Percentiles rank a stretch among this genome's conserved stretches.
These are phyloP conservation scores for Crossaster papposus DNA, from an alignment of 53 echinoderm and acorn worm genomes.

Conservation along the genomic window DNA sequence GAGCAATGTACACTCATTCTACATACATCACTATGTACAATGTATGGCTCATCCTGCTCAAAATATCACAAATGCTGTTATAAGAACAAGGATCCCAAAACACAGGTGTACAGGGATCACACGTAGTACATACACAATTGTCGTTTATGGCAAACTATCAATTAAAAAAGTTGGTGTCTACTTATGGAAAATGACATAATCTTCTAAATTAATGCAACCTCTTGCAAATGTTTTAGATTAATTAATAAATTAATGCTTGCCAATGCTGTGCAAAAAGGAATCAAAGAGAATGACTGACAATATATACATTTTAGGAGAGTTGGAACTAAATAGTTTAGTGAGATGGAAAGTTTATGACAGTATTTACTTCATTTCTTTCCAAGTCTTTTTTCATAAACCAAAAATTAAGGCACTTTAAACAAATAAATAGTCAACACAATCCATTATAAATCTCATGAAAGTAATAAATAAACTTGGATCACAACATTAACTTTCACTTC, in stretches of 20 bases:
- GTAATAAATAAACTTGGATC: not conserved
- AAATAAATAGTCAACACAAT: constrained; percentile 35
- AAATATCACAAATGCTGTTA: no score
- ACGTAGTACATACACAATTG: no score
- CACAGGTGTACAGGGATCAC: no score
- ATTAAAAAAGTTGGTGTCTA: no score
- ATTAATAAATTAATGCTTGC: not conserved
- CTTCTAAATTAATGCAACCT: no score
- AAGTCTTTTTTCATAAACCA: not conserved
- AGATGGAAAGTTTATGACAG: not conserved
- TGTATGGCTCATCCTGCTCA: no score
- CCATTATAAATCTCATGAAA: constrained; percentile 19
- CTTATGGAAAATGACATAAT: no score
- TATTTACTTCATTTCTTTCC: not conserved
- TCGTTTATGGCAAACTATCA: no score
- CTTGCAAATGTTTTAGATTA: no score
- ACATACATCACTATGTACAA: no score
- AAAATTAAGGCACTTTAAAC: constrained; percentile 54
- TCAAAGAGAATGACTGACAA: not conserved
- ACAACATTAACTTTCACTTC: not conserved
- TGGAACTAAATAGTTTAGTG: not conserved
- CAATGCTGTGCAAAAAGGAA: not conserved
- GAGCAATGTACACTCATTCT: no score
- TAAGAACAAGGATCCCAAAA: no score
- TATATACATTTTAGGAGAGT: not conserved